Evolutionary conservation across 1,140 invertebrate species (phyloP).

Genomic region (Lepidurus packardi): DNA sequence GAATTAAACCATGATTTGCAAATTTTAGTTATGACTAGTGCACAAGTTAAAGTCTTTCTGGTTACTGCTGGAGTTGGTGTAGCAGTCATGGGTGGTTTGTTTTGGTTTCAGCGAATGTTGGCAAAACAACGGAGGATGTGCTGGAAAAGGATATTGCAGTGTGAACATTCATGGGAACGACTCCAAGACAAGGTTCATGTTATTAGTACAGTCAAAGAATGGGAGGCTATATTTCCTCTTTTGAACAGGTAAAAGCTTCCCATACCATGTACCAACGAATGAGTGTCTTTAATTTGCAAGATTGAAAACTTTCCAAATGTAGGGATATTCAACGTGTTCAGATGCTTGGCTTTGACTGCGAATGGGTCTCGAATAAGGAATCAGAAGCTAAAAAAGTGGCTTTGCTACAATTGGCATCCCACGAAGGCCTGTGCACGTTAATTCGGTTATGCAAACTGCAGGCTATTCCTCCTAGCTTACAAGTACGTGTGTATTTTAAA

Average conservation of each 20-base stretch:
- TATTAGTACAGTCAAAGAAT: constrained; percentile 5
- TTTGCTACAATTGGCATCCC: constrained; percentile 57
- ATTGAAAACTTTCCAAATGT: background rate
- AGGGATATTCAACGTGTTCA: constrained; percentile 36
- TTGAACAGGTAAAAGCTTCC: background rate
- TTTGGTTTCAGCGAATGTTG: background rate
- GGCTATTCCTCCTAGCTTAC: constrained; percentile 52
- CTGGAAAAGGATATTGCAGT: background rate
- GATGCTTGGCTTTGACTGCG: constrained; percentile 63
- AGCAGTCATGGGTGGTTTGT: background rate
- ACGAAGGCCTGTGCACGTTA: constrained; percentile 56
- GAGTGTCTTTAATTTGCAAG: background rate
- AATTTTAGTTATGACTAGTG: background rate
- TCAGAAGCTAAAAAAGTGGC: constrained; percentile 49
- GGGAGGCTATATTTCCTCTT: background rate
- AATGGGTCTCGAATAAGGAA: constrained; percentile 57
- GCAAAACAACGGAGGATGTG: background rate
- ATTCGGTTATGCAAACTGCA: constrained; percentile 55
- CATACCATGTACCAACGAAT: background rate
- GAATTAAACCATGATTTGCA: background rate
- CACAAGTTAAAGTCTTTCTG: background rate
- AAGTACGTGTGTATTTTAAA: constrained; percentile 41
- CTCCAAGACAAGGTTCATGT: background rate
- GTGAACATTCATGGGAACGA: constrained; percentile 3
- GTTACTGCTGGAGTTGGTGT: background rate